Conservation (phyloP, 2,888 invertebrate genomes). For the Microctonus hyperodae region DNA sequence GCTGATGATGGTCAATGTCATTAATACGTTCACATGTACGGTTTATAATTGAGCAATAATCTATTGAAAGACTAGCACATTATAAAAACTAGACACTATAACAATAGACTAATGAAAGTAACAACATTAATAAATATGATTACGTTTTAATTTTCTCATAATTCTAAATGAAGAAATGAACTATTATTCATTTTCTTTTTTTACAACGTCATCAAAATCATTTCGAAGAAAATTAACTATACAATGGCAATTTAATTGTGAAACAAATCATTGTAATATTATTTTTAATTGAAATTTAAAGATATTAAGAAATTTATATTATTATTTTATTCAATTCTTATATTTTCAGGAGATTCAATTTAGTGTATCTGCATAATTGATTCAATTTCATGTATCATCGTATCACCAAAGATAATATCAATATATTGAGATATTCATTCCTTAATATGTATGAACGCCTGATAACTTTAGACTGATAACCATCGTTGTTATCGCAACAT, state of each 20-base stretch:
- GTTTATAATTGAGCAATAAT: neutral
- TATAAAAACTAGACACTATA: neutral
- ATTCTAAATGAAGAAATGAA: neutral
- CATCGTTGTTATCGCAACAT: constrained; percentile 52
- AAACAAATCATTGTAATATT: neutral
- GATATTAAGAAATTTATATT: neutral
- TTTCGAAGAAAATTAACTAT: neutral
- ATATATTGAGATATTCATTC: constrained; percentile 24
- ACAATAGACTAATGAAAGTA: neutral
- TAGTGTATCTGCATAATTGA: no score
- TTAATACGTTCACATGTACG: neutral
- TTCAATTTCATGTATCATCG: no score
- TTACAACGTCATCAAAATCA: neutral
- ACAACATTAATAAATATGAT: neutral
- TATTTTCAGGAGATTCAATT: neutral
- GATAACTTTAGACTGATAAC: constrained; percentile 47
- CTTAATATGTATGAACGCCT: constrained; percentile 41
- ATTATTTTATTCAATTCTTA: neutral
- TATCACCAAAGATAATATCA: neutral
- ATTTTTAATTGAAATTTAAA: neutral
- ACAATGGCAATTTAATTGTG: neutral
- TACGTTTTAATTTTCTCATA: neutral
- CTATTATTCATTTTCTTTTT: neutral
- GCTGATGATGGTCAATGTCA: constrained; percentile 13
- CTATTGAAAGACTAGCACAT: neutral